Evolutionary conservation across 1,140 invertebrate genomes (phyloP), one percentile per base, ranked within the genome.

Genomic region (Penaeus japonicus): DNA sequence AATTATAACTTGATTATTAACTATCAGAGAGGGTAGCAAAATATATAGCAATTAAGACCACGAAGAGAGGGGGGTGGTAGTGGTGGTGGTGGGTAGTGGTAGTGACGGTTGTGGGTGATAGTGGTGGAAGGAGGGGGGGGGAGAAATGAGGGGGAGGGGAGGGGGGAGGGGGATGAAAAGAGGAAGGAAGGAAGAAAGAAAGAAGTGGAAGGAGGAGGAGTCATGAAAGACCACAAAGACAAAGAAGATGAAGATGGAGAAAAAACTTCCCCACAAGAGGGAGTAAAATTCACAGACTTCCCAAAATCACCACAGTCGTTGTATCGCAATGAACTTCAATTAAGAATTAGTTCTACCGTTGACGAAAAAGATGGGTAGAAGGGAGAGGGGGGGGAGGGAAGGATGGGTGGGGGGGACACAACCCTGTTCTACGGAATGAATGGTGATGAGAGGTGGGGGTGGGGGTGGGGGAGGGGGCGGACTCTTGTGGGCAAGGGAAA

Each of bases 11-110:
- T 47, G 47, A 47, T 47, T 47, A 47, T 47, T 79, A 87, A 79
- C 77, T 80, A 80, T 87, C 70, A 59, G 80, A 39, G 22, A 20
- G 59, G 85, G 53, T 87, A 87, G 57, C 78, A 87, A 87, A 87
- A 87, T 87, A 87, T 87, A 87, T 75, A 70, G 81, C 39, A 80
- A 47, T 47, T 47, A 47, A 47, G 47, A 47, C 32, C 81, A 87
- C 85, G 57, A 87, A 78, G 77, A 79, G 65, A 78, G 70, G 59
- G 85, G 81, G 59, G 27, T 24, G 18, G 35, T 39, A 77, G 22
- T 18, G 35, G 73, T 39, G 73, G 35, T 39, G 22, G 27, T 77
- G 73, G 20, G 24, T 17, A n/a, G 54, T n/a, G 22, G 54, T 27
- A 24, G 30, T 54, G 54, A 24, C 47, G 39, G 47, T 47, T 1